A percentile compares a stretch with the other conserved stretches of the same genome.
These are phyloP conservation scores for Circaetus cinerascens DNA, from an alignment of 2,113 vertebrate genomes.

Conservation along the genomic window DNA sequence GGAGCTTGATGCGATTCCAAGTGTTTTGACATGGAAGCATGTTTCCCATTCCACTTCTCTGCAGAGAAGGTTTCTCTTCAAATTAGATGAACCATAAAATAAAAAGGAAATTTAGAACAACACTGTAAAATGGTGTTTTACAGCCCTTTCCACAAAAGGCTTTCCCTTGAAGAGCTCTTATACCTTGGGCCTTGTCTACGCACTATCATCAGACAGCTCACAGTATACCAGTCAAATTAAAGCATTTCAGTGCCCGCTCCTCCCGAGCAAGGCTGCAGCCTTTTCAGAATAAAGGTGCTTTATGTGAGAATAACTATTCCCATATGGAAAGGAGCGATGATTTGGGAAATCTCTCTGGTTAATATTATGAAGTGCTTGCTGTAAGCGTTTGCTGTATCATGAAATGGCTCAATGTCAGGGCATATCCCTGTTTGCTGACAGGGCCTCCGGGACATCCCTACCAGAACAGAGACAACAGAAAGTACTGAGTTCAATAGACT, in stretches of 20 bases:
- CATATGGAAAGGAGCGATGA: neutral
- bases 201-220: neutral
- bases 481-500: neutral
- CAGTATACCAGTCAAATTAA: neutral
- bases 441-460: neutral
- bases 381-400: neutral
- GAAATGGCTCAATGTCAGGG: neutral
- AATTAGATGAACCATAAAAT: constrained; percentile 38
- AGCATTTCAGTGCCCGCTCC: neutral
- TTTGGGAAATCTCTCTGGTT: neutral
- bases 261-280: neutral
- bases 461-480: neutral
- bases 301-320: neutral
- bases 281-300: neutral
- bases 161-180: constrained; percentile 4
- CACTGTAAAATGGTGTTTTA: neutral
- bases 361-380: neutral
- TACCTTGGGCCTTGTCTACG: neutral
- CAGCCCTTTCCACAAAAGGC: neutral
- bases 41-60: constrained; percentile 29
- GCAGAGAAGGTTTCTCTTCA: neutral
- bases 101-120: constrained; percentile 54
- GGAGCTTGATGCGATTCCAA: neutral
- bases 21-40: neutral
- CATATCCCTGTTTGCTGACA: fast-evolving